Evolutionary conservation across 1,140 invertebrate species (phyloP), one percentile per base, ranked within the genome.

Genomic region (Halotydeus destructor): DNA sequence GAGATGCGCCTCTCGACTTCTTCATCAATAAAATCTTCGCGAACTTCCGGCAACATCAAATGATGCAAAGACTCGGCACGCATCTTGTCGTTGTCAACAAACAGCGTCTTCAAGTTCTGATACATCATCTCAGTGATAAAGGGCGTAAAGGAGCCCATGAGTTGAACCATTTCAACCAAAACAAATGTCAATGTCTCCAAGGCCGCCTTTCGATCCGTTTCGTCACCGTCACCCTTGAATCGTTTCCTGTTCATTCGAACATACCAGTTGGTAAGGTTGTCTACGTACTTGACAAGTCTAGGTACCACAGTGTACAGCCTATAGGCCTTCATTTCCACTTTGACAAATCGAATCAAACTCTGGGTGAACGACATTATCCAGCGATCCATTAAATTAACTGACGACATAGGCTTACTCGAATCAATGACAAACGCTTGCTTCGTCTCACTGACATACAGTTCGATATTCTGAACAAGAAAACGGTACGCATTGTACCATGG

Each of bases 401-500:
- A 60, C 11, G 45, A 43, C 12, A 53, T 34, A 16, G 49, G 18
- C 12, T 49, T 49, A 25, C 14, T 25, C 11, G 6, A 3, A 36
- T 43, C 32, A 27, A 41, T 35, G 25, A 18, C 22, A 39, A 49
- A 49, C 16, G 18, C 32, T 42, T 39, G 11, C 11, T 37, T 27
- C 9, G 45, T 70, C 62, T 60, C 82, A 69, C 58, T 75, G 70
- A 67, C 75, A 52, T 75, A 80, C 49, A 76, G 69, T 48, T 83
- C 75, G 33, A 93, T 70, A 58, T 93, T 94, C 62, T 94, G 88
- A 53, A 91, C 69, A 21, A 99, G 67, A 55, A 94, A 93, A 42
- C 86, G 69, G 59, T 91, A 98, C 2, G 93, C 89, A 66, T 99
- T 99, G 55, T 88, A 97, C 93, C 91, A 98, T 0, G 94, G 94